Evolutionary conservation across 2,888 invertebrate genomes (phyloP), one percentile per base, ranked within the genome.

Genomic region (Ecliptopera silaceata): DNA sequence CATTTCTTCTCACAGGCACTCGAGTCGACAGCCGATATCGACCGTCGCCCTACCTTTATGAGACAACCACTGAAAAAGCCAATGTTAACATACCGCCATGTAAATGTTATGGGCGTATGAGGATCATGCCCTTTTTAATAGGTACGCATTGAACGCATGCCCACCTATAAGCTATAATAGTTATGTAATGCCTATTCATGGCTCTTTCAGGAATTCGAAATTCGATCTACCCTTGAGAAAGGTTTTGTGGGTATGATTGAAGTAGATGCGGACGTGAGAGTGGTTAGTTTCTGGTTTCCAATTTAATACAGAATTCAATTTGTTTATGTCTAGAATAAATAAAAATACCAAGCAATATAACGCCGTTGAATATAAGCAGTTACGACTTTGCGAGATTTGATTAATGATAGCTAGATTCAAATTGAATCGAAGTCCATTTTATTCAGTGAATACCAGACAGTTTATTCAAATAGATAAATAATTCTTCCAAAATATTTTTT

Each of bases 1-100:
- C 84, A 85, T 84, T 84, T 86, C 84, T 86, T 82, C 75, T 68
- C 73, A 74, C 78, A 77, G 73, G 73, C 80, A 77, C 84, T 86
- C 68, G 69, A 82, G 70, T 71, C 80, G 80, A 84, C 82, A 80
- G 78, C 72, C 80, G 74, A 83, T 85, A 84, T 82, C 80, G 78
- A 77, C 74, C 77, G 71, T 69, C 64, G 66, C 75, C 75, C 70
- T 68, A 80, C 80, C 77, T 81, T 80, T 80, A 80, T 77, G 75
- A 79, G 74, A 74, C 75, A 74, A 80, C 74, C 69, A 71, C 71
- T 71, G 68, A 69, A 75, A 77, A 77, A 75, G 72, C 71, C 70
- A 64, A 66, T 59, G 65, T 63, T 62, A 68, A 66, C 66, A 66
- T 71, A 64, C 51, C 60, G 53, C 52, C 60, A 56, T 59, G 59